Conservation (phyloP, 2,797 vertebrate species). For the Aotus griseimembra region DNA sequence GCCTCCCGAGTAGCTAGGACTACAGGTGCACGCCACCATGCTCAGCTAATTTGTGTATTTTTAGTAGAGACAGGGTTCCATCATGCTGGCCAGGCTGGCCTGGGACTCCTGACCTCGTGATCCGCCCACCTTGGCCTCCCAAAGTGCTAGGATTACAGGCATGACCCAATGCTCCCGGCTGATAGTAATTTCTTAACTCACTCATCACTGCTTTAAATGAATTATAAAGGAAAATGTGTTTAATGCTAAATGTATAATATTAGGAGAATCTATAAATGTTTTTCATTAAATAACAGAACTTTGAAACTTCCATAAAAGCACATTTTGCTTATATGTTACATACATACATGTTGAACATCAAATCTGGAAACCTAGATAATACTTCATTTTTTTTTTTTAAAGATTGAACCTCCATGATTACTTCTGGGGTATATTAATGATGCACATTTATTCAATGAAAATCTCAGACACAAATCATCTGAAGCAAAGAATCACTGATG, state of each 20-base stretch:
- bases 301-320: neutral
- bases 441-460: constrained; percentile 26
- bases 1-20: too few species aligned
- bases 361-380: neutral
- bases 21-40: too few species aligned
- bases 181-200: neutral
- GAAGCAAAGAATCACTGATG: neutral
- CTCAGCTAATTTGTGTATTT: too few species aligned
- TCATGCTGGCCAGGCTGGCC: too few species aligned
- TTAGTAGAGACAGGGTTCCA: too few species aligned
- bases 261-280: neutral
- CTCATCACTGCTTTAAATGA: neutral
- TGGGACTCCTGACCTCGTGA: too few species aligned
- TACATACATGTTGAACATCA: neutral
- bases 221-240: neutral
- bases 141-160: too few species aligned
- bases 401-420: neutral
- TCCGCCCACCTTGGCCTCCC: too few species aligned
- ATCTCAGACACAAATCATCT: constrained; percentile 16
- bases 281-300: constrained; percentile 14
- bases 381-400: neutral
- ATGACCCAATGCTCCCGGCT: too few species aligned
- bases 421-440: neutral
- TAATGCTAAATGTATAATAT: neutral
- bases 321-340: neutral